phyloP scores from a whole-genome alignment of 2,113 vertebrate species.

The Ranitomeya variabilis region DNA sequence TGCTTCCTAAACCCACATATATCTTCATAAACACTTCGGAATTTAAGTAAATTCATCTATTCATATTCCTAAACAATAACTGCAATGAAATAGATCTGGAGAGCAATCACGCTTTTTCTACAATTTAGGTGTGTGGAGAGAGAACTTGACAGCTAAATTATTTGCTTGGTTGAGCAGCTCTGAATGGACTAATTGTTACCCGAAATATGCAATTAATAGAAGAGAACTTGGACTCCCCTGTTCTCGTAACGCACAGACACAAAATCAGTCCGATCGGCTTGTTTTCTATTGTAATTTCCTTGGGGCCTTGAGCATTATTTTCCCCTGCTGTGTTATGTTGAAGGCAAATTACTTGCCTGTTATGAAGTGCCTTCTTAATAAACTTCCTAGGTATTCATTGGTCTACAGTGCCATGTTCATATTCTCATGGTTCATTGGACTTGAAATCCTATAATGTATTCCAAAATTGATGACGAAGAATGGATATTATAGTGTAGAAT shows the following conservation, averaged over 20 bases:
- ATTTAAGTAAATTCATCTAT: not conserved
- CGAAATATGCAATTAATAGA: slow-evolving; percentile 3
- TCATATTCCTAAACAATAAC: not conserved
- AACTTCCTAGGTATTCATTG: not conserved
- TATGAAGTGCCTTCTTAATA: not conserved
- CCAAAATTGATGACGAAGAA: not conserved
- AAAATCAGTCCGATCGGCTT: slow-evolving; percentile 11
- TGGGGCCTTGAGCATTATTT: not conserved
- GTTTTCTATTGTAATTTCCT: slow-evolving; percentile 2
- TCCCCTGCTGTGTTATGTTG: not conserved
- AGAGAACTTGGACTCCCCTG: not conserved
- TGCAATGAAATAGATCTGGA: not conserved
- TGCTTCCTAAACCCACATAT: not conserved
- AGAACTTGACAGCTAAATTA: slow-evolving; percentile 43
- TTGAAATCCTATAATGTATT: not conserved
- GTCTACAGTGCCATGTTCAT: not conserved
- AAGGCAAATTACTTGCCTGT: not conserved
- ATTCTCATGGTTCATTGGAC: slow-evolving; percentile 6
- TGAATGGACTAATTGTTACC: slow-evolving; percentile 36
- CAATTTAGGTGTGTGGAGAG: not conserved
- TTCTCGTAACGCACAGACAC: not conserved
- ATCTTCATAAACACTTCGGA: not conserved
- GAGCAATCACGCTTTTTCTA: not conserved
- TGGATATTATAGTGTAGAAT: not conserved
- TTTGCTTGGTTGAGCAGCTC: slow-evolving; percentile 34